A percentile compares a stretch with the other conserved stretches of the same genome.
Conservation (phyloP, 2,797 vertebrate genomes). For the Tenualosa ilisha region DNA sequence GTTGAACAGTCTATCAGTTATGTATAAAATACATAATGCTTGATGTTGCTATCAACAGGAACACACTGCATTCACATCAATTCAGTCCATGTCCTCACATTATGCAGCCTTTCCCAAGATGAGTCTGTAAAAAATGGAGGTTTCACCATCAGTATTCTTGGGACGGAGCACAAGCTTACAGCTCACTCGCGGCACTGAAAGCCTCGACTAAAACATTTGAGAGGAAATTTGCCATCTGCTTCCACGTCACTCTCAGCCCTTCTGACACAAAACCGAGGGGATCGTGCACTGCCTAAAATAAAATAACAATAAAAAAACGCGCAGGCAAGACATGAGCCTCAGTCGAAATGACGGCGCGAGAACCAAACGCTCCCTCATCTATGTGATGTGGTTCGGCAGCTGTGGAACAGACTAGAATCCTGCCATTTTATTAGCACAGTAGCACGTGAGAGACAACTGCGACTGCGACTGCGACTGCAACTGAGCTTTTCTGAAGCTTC, state of each 20-base stretch:
- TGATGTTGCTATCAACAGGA: not conserved
- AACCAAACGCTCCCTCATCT: not conserved
- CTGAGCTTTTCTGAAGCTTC: not conserved
- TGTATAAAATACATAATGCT: not conserved
- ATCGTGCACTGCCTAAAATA: not conserved
- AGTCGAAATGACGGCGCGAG: not conserved
- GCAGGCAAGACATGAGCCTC: not conserved
- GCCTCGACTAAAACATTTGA: not conserved
- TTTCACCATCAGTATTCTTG: not conserved
- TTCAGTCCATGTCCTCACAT: not conserved
- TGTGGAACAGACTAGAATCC: not conserved
- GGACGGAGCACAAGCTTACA: not conserved
- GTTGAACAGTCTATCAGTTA: not conserved
- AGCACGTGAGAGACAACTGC: not conserved
- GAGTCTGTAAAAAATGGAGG: not conserved
- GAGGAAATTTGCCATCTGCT: constrained; percentile 14
- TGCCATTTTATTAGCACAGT: not conserved
- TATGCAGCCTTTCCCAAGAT: not conserved
- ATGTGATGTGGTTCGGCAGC: not conserved
- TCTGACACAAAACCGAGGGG: not conserved
- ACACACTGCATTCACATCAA: not conserved
- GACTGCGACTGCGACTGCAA: not conserved
- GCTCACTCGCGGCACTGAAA: not conserved
- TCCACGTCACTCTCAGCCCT: not conserved
- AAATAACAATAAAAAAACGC: not conserved